Percentiles rank a stretch among this genome's conserved stretches.
phyloP scores from a whole-genome alignment of 2,797 vertebrate genomes.

The Megalops cyprinoides region DNA sequence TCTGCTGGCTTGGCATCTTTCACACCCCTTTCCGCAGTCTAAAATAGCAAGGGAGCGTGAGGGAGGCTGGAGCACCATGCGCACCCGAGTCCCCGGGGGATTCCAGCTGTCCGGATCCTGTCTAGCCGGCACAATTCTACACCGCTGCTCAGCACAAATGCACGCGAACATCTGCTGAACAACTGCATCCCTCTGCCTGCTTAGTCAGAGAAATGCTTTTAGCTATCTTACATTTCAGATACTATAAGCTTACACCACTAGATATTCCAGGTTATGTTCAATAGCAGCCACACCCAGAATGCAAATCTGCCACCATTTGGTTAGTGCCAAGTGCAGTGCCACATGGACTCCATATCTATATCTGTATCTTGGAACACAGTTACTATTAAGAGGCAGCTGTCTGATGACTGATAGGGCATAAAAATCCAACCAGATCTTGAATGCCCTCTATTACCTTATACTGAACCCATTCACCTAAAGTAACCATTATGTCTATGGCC shows the following conservation, averaged over 20 bases:
- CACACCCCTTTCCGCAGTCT: not conserved
- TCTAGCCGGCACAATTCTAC: not conserved
- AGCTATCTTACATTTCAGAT: not conserved
- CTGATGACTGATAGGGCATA: not conserved
- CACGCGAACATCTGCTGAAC: not conserved
- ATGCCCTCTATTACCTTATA: not conserved
- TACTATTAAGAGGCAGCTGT: not conserved
- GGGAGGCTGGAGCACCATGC: not conserved
- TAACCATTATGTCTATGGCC: no score
- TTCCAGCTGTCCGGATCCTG: not conserved
- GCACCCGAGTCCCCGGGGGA: not conserved
- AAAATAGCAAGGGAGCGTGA: not conserved
- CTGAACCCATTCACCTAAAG: no score
- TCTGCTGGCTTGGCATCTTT: not conserved
- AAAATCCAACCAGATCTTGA: not conserved
- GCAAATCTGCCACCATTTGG: no score
- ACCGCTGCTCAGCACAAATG: not conserved
- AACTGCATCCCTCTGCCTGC: not conserved
- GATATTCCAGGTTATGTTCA: no score
- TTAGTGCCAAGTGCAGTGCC: no score
- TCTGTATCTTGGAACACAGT: not conserved
- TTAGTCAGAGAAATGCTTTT: slow-evolving; percentile 1
- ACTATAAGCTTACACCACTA: not conserved
- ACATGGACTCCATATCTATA: no score
- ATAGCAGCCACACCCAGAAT: no score